phyloP scores from a whole-genome alignment of 2,113 vertebrate genomes.

The Hippocampus mohnikei region DNA sequence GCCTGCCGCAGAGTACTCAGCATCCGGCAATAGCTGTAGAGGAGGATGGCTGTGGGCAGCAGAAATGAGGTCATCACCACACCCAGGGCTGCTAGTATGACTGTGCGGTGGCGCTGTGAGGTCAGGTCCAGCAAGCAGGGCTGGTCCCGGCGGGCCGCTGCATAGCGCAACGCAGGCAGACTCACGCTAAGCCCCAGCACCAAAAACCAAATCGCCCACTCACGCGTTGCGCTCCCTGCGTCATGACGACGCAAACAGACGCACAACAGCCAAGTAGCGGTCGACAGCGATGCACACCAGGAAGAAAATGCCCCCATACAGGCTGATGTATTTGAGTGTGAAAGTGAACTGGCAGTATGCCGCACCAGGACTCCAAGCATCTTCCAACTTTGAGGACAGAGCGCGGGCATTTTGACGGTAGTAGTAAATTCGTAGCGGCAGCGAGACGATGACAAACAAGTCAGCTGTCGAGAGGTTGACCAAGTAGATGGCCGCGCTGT shows the following conservation, averaged over 20 bases:
- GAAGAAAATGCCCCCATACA: constrained; percentile 75
- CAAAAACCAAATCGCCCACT: constrained; percentile 66
- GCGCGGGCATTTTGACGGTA: constrained; percentile 55
- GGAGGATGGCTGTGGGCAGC: constrained; percentile 60
- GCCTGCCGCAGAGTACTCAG: constrained; percentile 17
- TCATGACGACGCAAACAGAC: constrained; percentile 38
- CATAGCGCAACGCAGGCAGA: too few species aligned
- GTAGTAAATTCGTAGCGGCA: constrained; percentile 70
- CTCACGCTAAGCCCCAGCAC: constrained; percentile 21
- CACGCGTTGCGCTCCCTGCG: constrained; percentile 46
- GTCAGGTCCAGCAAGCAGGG: constrained; percentile 62
- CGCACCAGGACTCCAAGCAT: constrained; percentile 46
- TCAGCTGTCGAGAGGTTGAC: constrained; percentile 62
- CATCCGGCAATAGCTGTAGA: constrained; percentile 69
- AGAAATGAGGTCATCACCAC: constrained; percentile 60
- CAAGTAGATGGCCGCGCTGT: constrained; percentile 68
- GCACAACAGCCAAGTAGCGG: constrained; percentile 69
- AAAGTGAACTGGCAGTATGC: constrained; percentile 68
- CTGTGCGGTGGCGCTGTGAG: constrained; percentile 38
- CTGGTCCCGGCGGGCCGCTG: constrained; percentile 14
- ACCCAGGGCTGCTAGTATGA: constrained; percentile 60
- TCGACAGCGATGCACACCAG: constrained; percentile 71
- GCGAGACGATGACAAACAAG: constrained; percentile 60
- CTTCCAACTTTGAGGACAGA: constrained; percentile 5
- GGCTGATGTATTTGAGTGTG: constrained; percentile 71